Conservation (phyloP, 2,113 vertebrate species). For the Peromyscus polionotus region DNA sequence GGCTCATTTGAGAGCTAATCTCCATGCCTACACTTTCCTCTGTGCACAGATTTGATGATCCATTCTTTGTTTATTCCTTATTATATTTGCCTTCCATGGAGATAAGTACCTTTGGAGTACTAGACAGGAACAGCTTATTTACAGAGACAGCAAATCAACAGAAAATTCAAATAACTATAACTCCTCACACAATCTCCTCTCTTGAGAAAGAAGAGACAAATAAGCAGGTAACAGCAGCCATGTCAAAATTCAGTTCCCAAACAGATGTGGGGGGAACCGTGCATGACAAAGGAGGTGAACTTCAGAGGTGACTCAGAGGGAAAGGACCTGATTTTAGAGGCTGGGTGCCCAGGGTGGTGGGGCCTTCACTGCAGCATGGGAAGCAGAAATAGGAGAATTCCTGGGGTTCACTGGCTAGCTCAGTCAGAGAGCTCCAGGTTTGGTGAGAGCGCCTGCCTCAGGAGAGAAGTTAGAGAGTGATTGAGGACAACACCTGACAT, state of each 20-base stretch:
- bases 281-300: neutral
- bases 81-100: constrained; percentile 50
- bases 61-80: constrained; percentile 16
- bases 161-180: constrained; percentile 43
- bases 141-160: neutral
- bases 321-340: no score
- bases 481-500: neutral
- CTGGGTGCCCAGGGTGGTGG: neutral
- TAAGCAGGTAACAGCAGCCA: neutral
- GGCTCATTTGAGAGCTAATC: neutral
- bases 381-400: neutral
- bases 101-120: neutral
- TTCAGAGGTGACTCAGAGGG: neutral
- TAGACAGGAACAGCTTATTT: neutral
- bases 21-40: neutral
- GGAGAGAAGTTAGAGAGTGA: neutral
- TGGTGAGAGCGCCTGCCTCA: neutral
- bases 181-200: neutral
- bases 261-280: neutral
- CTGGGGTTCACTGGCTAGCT: neutral
- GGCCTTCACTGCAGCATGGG: neutral
- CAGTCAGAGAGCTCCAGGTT: neutral
- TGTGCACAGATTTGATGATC: constrained; percentile 3
- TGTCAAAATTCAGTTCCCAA: constrained; percentile 51
- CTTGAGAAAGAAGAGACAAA: constrained; percentile 8